These are phyloP conservation scores for Ostrea denselamellosa DNA, from an alignment of 1,140 invertebrate species.

Conservation along the genomic window DNA sequence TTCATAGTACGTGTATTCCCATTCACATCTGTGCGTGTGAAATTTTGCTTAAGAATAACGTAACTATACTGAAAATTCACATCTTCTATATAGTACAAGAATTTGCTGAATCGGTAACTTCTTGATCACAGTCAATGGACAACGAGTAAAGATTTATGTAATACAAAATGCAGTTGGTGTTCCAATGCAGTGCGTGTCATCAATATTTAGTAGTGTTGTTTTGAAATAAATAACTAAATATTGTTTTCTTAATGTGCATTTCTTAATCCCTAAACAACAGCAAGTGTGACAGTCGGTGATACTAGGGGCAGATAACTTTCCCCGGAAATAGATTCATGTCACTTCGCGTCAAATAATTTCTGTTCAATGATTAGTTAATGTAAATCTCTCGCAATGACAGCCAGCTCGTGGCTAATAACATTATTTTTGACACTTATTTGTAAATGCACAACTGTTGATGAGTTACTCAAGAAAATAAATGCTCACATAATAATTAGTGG, in stretches of 20 bases:
- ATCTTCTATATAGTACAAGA: not conserved
- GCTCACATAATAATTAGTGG: constrained; percentile 36
- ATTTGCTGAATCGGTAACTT: not conserved
- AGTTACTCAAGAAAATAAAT: constrained; percentile 40
- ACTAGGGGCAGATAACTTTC: constrained; percentile 26
- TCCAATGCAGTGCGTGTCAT: not conserved
- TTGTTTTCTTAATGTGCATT: constrained; percentile 29
- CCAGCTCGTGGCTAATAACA: constrained; percentile 31
- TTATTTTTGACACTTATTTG: constrained; percentile 28
- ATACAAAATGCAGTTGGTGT: not conserved
- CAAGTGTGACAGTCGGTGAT: constrained; percentile 1
- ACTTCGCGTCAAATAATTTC: constrained; percentile 34
- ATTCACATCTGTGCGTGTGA: no score
- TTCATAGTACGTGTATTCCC: not conserved
- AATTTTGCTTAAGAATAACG: no score
- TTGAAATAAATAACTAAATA: constrained; percentile 24
- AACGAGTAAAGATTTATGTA: not conserved
- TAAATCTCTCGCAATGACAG: constrained; percentile 29
- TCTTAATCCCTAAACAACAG: constrained; percentile 14
- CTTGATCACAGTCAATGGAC: not conserved
- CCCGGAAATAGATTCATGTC: constrained; percentile 26
- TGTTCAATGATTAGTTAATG: constrained; percentile 30
- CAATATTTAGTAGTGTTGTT: constrained; percentile 11
- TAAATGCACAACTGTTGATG: constrained; percentile 35
- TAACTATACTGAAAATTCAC: not conserved